Conservation (phyloP, 1,140 invertebrate genomes). For the Scylla paramamosain region DNA sequence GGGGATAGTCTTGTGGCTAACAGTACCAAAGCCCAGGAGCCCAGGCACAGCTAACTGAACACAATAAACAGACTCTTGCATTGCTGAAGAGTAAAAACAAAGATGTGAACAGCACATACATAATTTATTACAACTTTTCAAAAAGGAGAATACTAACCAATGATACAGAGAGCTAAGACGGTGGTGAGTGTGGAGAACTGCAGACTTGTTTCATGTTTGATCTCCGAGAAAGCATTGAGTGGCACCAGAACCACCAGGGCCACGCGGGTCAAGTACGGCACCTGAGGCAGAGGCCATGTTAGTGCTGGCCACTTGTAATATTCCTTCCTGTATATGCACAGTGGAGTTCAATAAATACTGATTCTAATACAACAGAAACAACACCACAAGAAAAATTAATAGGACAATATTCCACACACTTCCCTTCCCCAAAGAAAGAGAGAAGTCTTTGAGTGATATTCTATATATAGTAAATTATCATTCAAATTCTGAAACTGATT, state of each 20-base stretch:
- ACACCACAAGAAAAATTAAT: too few relatives aligned
- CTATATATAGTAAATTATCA: too few relatives aligned
- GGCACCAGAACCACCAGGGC: conserved; percentile 67
- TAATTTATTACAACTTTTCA: background rate
- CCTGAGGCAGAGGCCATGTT: conserved; percentile 24
- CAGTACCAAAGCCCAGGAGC: background rate
- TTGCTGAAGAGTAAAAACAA: background rate
- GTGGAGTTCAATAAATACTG: background rate
- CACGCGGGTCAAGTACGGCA: conserved; percentile 61
- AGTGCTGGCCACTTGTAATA: background rate
- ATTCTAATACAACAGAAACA: background rate
- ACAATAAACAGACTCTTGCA: background rate
- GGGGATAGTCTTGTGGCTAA: background rate
- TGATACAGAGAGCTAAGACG: conserved; percentile 61
- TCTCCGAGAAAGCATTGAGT: conserved; percentile 65
- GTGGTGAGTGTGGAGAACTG: conserved; percentile 66
- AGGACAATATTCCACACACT: too few relatives aligned
- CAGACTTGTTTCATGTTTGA: conserved; percentile 63
- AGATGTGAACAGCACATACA: background rate
- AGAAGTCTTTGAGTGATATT: too few relatives aligned
- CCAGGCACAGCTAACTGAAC: background rate
- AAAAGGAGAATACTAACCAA: conserved; percentile 58
- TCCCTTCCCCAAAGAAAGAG: too few relatives aligned
- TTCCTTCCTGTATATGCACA: background rate
- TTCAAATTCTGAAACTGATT: too few relatives aligned